A percentile compares a stretch with the other conserved stretches of the same genome.
Conservation (phyloP, 1,140 invertebrate genomes). For the Oncopeltus fasciatus region DNA sequence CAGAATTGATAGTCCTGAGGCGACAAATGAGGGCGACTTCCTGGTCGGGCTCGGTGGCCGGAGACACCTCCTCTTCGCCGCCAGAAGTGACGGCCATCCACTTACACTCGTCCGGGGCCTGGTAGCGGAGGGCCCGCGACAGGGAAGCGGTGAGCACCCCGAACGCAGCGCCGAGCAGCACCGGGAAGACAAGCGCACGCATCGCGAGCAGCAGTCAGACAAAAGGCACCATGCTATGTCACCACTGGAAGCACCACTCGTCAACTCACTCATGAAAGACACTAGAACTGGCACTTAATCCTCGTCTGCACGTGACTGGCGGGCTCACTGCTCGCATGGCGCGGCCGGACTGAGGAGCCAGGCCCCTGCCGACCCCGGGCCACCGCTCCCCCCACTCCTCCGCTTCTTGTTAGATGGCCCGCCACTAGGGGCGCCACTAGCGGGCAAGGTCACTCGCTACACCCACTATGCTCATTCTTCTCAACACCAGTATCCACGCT, state of each 20-base stretch:
- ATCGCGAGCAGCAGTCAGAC: conserved; percentile 1
- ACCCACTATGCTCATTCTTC: conserved; percentile 8
- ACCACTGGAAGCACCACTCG: too few relatives aligned
- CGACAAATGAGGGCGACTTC: conserved; percentile 61
- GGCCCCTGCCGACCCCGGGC: conserved; percentile 11
- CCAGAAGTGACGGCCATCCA: conserved; percentile 45
- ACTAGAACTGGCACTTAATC: conserved; percentile 17
- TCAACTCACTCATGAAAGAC: conserved; percentile 24
- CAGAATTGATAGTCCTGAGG: conserved; percentile 71
- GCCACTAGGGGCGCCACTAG: conserved; percentile 10
- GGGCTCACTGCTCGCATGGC: conserved; percentile 9
- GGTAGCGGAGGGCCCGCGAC: conserved; percentile 54
- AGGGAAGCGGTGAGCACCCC: conserved; percentile 50
- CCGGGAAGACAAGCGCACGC: conserved; percentile 32
- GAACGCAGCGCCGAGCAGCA: conserved; percentile 47
- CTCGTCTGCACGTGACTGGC: not conserved
- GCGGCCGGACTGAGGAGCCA: conserved; percentile 8
- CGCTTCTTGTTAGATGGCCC: not conserved
- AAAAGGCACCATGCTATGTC: conserved; percentile 4
- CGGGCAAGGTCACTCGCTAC: conserved; percentile 12
- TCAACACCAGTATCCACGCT: not conserved
- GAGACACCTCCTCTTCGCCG: conserved; percentile 34
- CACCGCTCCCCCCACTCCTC: not conserved
- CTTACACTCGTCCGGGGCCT: conserved; percentile 71
- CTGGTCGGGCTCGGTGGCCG: conserved; percentile 37